Base-by-base conservation (phyloP, 2,797 vertebrate species). In the Enteromius trimaculatus region DNA sequence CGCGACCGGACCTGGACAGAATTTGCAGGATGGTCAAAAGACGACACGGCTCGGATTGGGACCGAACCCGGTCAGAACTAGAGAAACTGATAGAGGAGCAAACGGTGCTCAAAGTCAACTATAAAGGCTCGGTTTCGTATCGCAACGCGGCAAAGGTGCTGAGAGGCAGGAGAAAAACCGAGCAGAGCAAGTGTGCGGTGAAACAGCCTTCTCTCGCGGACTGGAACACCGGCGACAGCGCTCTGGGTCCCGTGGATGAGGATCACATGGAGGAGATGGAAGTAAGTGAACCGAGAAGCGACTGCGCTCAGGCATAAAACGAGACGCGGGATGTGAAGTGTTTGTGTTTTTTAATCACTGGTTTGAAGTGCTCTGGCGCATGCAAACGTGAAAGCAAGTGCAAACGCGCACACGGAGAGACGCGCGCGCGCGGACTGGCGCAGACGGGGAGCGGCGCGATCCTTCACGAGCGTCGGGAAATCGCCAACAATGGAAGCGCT, bases 71-170 rank as follows among this genome's bases (percentile, higher is more conserved):
- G 86, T 92, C 92, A 80, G 96, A 97, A 92, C 95, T 97, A 86
- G 96, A 97, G 79, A 96, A 96, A 95, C 96, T 97, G 91, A 96
- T 97, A 87, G 94, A 95, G 90, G 95, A 96, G 90, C 96, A 96
- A 90, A 95, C 96, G 88, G 96, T 97, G 92, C 68, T 79, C 58
- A 86, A 79, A 87, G 78, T 91, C 86, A 34, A 96, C 95, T 95
- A 97, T 94, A 97, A 97, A 93, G 96, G 97, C 90, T 97, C 96
- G 39, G 95, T 97, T 84, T 97, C 96, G 2, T 97, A 97, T 92
- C 95, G 96, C 79, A 97, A 96, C 94, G 96, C 96, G 79, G 96
- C 96, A 87, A 96, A 97, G 93, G 96, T 97, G 78, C 96, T 96
- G 88, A 92, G 96, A 76, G 94, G 95, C 84, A 95, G 95, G 91